Evolutionary conservation across 1,140 invertebrate genomes (phyloP), one percentile per base, ranked within the genome.

Genomic region (Hylaeus anthracinus): DNA sequence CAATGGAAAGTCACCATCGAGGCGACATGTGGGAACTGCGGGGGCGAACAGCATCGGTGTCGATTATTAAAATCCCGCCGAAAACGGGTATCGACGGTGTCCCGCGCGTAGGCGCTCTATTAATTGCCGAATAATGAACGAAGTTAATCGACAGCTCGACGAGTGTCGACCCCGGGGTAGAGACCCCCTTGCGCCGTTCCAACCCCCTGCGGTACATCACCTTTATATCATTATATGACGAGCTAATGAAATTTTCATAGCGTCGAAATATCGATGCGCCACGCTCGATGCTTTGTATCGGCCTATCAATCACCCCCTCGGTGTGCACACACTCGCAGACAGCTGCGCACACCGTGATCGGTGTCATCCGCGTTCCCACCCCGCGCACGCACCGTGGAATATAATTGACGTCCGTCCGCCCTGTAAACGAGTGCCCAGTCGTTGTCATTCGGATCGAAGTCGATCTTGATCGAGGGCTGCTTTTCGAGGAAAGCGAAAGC

Each of bases 71-170:
- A 91, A 91, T 81, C 74, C 56, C 76, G 82, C 83, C 84, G 88
- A 89, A 88, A 89, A 84, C 87, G 72, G 26, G 78, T 81, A 88
- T 88, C 81, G 76, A 81, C 71, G 83, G 48, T 84, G 58, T 73
- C 64, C 71, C 78, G 77, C 72, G 58, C 69, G 75, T 82, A 83
- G 79, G 83, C 86, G 78, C 77, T 79, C 65, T 85, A 89, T 89
- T 87, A 88, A 87, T 87, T 83, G 88, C 84, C 84, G 86, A 90
- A 91, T 92, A 91, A 92, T 91, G 89, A 92, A 92, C 89, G 86
- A 91, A 90, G 88, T 92, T 92, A 92, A 92, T 92, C 90, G 91
- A 92, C 90, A 90, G 89, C 84, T 87, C 84, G 88, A 91, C 88
- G 91, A 91, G 86, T 90, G 90, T 89, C 87, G 90, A 88, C 87